Evolutionary conservation across 2,797 vertebrate genomes (phyloP), one percentile per base, ranked within the genome.

Genomic region (Neosilurus hyrtlii): DNA sequence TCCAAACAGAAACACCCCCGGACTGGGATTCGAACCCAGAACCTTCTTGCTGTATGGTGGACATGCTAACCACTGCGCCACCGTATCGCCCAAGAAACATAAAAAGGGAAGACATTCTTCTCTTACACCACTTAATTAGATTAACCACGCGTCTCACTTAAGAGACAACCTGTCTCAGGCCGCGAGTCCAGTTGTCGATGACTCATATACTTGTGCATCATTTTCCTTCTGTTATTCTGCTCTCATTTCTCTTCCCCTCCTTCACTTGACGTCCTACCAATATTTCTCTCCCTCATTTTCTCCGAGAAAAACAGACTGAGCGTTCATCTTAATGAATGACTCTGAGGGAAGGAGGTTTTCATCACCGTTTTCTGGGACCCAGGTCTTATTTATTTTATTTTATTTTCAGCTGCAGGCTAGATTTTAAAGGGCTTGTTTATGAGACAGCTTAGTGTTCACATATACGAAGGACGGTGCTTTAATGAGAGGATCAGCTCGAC

Each of bases 251-350:
- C 35, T 75, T 9, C 10, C 11, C 20, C n/a, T 35, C 54, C 57
- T 30, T 30, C 71, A 22, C 56, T 56, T 59, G 56, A 75, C 20
- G 51, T 57, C 77, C 24, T 24, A 61, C 82, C 59, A 63, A 26
- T 43, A 24, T 70, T 35, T 54, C 30, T 78, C 57, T 79, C 59
- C 51, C n/a, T 59, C 26, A 3, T 71, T 59, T 85, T 71, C 67
- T 84, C 57, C 0, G 30, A 86, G 63, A 76, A 73, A 84, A 77
- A 76, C 77, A 76, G 75, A 68, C 37, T 62, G 77, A 65, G 35
- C 63, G 4, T 59, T 56, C 76, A 80, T 76, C 59, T 82, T 83
- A 91, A 86, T 84, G 65, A 88, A 81, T 22, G 73, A 87, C 82
- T 82, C 75, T 26, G 79, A 85, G 74, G 81, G 49, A 81, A 78